Percentiles rank a stretch among this genome's conserved stretches.
phyloP scores from a whole-genome alignment of 1,140 invertebrate genomes.

The Pachyrhynchus sulphureomaculatus region DNA sequence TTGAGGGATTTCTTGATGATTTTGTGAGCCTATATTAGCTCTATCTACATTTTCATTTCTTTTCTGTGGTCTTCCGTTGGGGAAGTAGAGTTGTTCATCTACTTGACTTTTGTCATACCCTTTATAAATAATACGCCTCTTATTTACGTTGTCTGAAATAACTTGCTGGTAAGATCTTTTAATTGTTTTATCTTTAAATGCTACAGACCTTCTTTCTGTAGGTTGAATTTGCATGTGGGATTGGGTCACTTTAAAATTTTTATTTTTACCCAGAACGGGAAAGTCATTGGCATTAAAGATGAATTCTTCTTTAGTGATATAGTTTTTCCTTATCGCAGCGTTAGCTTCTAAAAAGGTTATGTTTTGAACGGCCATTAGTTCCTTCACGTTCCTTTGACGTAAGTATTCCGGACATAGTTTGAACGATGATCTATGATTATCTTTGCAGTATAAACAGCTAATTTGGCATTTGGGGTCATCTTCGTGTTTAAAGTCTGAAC shows the following conservation, averaged over 20 bases:
- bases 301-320: neutral
- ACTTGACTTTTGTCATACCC: neutral
- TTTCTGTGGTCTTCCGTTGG: too few relatives aligned
- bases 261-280: neutral
- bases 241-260: neutral
- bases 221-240: neutral
- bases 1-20: too few relatives aligned
- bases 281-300: neutral
- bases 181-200: neutral
- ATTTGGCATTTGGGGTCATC: neutral
- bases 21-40: too few relatives aligned
- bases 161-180: conserved; percentile 4
- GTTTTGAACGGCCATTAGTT: conserved; percentile 20
- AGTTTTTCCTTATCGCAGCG: neutral
- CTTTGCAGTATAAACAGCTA: conserved; percentile 12
- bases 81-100: neutral
- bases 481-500: neutral
- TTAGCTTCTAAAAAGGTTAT: conserved; percentile 12
- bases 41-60: too few relatives aligned
- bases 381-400: conserved; percentile 13
- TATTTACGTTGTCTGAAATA: neutral
- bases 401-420: conserved; percentile 19
- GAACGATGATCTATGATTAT: conserved; percentile 5
- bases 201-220: neutral
- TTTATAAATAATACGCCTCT: neutral